phyloP scores from a whole-genome alignment of 1,140 invertebrate genomes.

The Drosophila parabipectinata region DNA sequence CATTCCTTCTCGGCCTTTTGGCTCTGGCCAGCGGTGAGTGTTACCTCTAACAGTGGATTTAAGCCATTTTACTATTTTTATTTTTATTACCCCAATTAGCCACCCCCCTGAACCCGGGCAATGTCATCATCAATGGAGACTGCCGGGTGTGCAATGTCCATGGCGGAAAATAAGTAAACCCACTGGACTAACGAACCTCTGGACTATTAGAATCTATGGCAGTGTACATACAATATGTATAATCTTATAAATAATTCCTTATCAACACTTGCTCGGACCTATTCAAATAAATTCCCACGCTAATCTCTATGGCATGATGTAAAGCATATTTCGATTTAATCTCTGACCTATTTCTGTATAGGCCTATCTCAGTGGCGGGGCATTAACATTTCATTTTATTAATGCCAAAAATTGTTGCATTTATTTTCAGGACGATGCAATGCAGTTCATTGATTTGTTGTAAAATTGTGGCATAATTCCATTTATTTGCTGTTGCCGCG shows the following conservation, averaged over 20 bases:
- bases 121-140: conserved; percentile 68
- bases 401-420: conserved; percentile 14
- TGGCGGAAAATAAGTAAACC: conserved; percentile 51
- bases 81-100: conserved; percentile 16
- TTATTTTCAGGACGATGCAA: conserved; percentile 1
- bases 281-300: conserved; percentile 38
- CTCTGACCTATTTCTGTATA: conserved; percentile 36
- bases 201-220: too few species aligned
- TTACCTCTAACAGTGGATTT: background rate
- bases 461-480: conserved; percentile 44
- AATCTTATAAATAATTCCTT: conserved; percentile 14
- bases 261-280: conserved; percentile 15
- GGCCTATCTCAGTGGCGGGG: conserved; percentile 9
- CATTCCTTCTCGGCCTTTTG: conserved; percentile 61
- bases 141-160: conserved; percentile 61
- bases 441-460: conserved; percentile 51
- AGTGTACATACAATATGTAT: background rate
- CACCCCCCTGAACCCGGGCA: conserved; percentile 61
- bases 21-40: conserved; percentile 61
- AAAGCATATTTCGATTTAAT: conserved; percentile 33
- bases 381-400: conserved; percentile 44
- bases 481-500: conserved; percentile 43
- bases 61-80: background rate
- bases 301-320: conserved; percentile 23
- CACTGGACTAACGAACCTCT: background rate